phyloP scores from a whole-genome alignment of 2,888 invertebrate genomes.

The Coelinius sp. region DNA sequence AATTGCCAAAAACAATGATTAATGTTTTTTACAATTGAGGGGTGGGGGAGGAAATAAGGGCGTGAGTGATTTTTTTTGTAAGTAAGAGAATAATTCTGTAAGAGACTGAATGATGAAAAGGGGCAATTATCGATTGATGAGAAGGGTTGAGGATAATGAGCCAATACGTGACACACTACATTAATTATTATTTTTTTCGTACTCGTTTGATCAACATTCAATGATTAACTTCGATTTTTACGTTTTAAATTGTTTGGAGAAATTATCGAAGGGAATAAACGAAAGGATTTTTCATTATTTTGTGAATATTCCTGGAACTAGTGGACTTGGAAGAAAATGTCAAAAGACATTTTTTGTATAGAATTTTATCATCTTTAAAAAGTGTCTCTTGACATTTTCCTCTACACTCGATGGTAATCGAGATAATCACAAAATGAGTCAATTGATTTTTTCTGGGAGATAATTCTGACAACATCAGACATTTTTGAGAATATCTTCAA shows the following conservation, averaged over 20 bases:
- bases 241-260: neutral
- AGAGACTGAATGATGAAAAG: neutral
- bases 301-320: neutral
- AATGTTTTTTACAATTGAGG: neutral
- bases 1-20: neutral
- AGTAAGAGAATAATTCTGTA: neutral
- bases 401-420: neutral
- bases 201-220: slow-evolving; percentile 3
- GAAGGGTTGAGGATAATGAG: slow-evolving; percentile 16
- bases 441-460: neutral
- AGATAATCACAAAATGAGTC: neutral
- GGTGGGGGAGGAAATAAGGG: neutral
- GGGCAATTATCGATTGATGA: neutral
- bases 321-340: neutral
- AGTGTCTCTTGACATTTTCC: neutral
- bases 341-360: too few species aligned
- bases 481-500: neutral
- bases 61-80: slow-evolving; percentile 5
- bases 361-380: too few species aligned
- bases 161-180: slow-evolving; percentile 18
- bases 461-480: neutral
- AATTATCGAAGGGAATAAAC: neutral
- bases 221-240: slow-evolving; percentile 11
- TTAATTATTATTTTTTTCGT: slow-evolving; percentile 12
- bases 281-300: neutral